Evolutionary conservation across 1,140 invertebrate species (phyloP), one percentile per base, ranked within the genome.

Genomic region (Cotesia vestalis): DNA sequence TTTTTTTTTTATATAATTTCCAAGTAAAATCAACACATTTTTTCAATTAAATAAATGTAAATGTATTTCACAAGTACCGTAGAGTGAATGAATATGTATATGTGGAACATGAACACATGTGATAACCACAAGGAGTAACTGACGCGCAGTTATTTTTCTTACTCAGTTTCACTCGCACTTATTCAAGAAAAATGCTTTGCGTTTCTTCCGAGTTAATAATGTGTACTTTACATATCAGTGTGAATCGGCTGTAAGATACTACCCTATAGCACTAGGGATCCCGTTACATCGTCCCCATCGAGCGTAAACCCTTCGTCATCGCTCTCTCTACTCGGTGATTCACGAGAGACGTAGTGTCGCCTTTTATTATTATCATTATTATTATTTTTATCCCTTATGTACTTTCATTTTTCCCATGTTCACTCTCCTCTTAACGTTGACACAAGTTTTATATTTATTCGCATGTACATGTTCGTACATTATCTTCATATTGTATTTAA

Each of bases 261-360:
- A 38, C 59, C 51, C 59, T 55, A 36, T 53, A 12, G 20, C 62
- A 71, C 69, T 66, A 71, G 69, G 69, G 69, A 51, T 71, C 51
- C 69, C 69, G 69, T 66, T 71, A 71, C 69, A 40, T 66, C 53
- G 69, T 53, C 61, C 51, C 51, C 69, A 71, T 71, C 69, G 61
- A 71, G 69, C 62, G 61, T 66, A 46, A 72, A 72, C 71, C 71
- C 71, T 72, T 67, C 71, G 55, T 72, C 69, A 71, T 71, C 61
- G 20, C 17, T 52, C 63, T 36, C 36, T 46, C 40, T 46, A 46
- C 40, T 46, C 40, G 51, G 63, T 72, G 71, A 72, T 72, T 72
- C 71, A 72, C 55, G 64, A 67, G 71, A 67, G 64, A 67, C 53
- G 57, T 59, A 14, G 63, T 14, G 53, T 66, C 38, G 63, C 59